Base-by-base conservation (phyloP, 2,888 invertebrate species). In the Nowickia ferox region DNA sequence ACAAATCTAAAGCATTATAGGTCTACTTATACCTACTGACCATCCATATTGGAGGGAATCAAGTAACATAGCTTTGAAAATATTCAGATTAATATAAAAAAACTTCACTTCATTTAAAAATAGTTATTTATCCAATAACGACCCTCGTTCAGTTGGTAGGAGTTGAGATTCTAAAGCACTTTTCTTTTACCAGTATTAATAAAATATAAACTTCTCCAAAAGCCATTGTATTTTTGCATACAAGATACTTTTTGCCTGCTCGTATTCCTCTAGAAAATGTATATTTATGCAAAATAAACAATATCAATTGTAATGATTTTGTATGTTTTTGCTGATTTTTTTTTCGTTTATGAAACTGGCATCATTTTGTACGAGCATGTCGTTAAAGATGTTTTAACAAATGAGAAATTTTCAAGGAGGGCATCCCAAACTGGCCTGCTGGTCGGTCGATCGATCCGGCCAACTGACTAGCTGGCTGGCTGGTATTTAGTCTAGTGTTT, bases 251-350 rank as follows among this genome's bases (percentile, higher is more conserved):
- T 46, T 40, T 51, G 51, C 46, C 30, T 76, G 79, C n/a, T 76
- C 10, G 17, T 88, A 88, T 89, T 90, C 74, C 40, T 90, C 22
- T 90, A 90, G 89, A 91, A 30, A 90, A 91, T 89, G 90, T 90
- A 90, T 57, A 80, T 90, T 90, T 91, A 90, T 89, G 90, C 90
- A 90, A 92, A 91, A 91, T 91, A 90, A 89, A 90, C 90, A 91
- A 91, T 91, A 91, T 91, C 91, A 92, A 91, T 91, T 92, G 92
- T 91, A 91, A 91, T 92, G 91, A 92, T 92, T 90, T 91, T 91
- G 80, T 86, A 74, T 42, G 40, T 63, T 68, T 71, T n/a, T 17
- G n/a, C 40, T 55, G 2, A 13, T 30, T 19, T 19, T 44, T 63
- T 63, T 55, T 72, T 76, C 59, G 51, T 19, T 75, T 55, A 57